These are phyloP conservation scores for Graptemys geographica DNA, from an alignment of 2,797 vertebrate species.

Conservation along the genomic window DNA sequence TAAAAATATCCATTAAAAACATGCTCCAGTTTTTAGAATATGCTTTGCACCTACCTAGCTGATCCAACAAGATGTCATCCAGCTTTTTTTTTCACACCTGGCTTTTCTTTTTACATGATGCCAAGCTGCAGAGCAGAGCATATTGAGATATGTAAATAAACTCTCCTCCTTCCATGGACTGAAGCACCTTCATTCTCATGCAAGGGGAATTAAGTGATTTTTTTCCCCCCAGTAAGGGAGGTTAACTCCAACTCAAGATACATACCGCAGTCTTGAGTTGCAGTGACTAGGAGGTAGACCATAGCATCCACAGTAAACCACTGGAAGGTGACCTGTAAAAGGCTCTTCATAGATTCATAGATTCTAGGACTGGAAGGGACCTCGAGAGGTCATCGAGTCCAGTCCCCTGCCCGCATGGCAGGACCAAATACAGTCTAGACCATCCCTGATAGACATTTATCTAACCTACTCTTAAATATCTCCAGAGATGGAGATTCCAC, in stretches of 20 bases:
- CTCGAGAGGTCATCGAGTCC: too few relatives aligned
- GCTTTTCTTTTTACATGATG: conserved; percentile 57
- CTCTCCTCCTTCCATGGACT: background rate
- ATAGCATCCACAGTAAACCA: background rate
- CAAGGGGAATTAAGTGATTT: background rate
- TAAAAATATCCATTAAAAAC: conserved; percentile 52
- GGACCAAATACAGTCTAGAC: too few relatives aligned
- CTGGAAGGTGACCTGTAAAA: background rate
- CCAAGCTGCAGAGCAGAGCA: conserved; percentile 3
- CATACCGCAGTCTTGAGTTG: background rate
- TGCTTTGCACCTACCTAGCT: background rate
- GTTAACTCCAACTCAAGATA: background rate
- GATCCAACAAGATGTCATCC: conserved; percentile 27
- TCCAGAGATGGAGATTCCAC: too few relatives aligned
- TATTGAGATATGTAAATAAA: background rate
- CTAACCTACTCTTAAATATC: too few relatives aligned
- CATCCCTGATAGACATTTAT: too few relatives aligned
- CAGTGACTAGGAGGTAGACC: background rate
- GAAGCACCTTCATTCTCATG: background rate
- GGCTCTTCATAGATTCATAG: background rate
- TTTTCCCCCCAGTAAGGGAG: background rate
- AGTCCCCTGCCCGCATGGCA: too few relatives aligned
- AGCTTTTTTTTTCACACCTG: conserved; percentile 38
- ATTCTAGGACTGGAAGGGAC: too few relatives aligned
- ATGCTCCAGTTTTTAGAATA: conserved; percentile 62